Conservation (phyloP, 2,797 vertebrate species). For the Pangasius krempfi region DNA sequence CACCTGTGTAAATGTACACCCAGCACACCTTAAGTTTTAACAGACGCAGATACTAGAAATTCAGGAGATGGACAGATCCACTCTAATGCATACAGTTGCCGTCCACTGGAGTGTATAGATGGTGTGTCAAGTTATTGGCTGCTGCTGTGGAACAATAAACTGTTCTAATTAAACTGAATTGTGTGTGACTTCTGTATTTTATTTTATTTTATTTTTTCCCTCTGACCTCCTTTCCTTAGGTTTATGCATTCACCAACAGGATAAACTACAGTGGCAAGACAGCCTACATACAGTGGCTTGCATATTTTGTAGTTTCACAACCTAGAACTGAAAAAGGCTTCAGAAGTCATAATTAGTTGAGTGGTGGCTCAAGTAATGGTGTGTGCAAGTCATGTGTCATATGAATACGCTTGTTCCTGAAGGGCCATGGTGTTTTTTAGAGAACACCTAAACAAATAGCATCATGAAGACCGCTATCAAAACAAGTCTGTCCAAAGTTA, state of each 20-base stretch:
- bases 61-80: neutral
- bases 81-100: constrained; percentile 6
- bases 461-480: neutral
- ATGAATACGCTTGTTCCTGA: neutral
- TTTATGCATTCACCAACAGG: neutral
- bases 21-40: constrained; percentile 8
- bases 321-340: neutral
- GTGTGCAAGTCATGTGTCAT: neutral
- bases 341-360: neutral
- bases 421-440: neutral
- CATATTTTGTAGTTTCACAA: no score
- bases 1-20: neutral
- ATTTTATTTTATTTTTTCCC: neutral
- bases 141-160: constrained; percentile 57
- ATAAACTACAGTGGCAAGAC: neutral
- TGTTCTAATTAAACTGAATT: constrained; percentile 20
- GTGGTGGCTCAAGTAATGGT: neutral
- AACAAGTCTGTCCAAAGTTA: neutral
- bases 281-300: neutral
- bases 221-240: neutral
- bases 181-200: neutral
- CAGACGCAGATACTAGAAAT: neutral
- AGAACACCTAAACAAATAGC: neutral
- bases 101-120: constrained; percentile 25
- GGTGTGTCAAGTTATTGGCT: constrained; percentile 36